Conservation (phyloP, 2,888 invertebrate genomes). For the Chrysolina americana region DNA sequence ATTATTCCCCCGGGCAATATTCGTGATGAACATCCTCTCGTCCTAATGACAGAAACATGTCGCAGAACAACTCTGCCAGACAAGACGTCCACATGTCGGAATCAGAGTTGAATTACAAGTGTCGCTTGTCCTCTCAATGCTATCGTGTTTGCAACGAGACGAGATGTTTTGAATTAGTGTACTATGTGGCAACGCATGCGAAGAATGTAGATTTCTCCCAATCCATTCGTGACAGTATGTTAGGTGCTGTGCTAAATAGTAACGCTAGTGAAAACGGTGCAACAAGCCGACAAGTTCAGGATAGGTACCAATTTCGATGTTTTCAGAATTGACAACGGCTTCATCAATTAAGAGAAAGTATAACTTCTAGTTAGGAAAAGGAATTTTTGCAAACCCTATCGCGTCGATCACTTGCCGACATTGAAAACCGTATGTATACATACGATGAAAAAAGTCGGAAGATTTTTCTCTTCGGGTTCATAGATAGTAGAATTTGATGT, state of each 20-base stretch:
- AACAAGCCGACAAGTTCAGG: too few relatives aligned
- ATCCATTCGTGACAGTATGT: not conserved
- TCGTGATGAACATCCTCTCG: not conserved
- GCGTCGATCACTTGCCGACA: too few relatives aligned
- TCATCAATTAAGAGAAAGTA: too few relatives aligned
- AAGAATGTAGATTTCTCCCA: not conserved
- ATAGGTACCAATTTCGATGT: too few relatives aligned
- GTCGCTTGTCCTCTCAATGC: not conserved
- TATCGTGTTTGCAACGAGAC: not conserved
- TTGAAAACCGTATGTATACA: too few relatives aligned
- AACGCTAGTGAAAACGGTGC: too few relatives aligned
- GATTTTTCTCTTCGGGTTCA: too few relatives aligned
- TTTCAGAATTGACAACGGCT: too few relatives aligned
- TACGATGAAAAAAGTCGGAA: too few relatives aligned
- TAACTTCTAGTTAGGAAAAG: too few relatives aligned
- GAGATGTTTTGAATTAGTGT: slow-evolving; percentile 1
- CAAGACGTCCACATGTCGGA: not conserved
- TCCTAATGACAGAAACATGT: slow-evolving; percentile 1
- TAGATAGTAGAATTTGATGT: too few relatives aligned
- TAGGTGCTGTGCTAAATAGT: not conserved
- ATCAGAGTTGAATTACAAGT: not conserved
- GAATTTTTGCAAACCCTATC: too few relatives aligned
- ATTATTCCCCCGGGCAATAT: not conserved
- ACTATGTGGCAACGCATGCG: not conserved
- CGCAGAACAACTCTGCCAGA: not conserved